Conservation (phyloP, 2,113 vertebrate species). For the Gallinago media region DNA sequence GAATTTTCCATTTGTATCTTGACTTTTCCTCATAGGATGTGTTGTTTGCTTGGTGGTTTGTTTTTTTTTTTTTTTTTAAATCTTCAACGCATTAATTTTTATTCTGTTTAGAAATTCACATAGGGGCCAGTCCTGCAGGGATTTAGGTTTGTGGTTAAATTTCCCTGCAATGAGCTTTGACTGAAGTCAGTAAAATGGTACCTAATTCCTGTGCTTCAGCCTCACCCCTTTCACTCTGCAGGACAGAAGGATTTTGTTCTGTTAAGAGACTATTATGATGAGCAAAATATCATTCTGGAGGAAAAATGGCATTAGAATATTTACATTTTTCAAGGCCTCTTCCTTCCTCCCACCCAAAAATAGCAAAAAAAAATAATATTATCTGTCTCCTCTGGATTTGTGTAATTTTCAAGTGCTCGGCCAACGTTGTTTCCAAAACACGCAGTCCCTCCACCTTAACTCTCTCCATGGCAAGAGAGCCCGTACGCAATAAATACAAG, state of each 20-base stretch:
- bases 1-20: slow-evolving; percentile 62
- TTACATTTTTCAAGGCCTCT: slow-evolving; percentile 61
- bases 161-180: neutral
- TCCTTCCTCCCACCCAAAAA: slow-evolving; percentile 60
- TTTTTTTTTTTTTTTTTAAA: neutral
- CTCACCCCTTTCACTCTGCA: neutral
- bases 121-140: neutral
- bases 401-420: slow-evolving; percentile 14
- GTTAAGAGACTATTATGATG: neutral
- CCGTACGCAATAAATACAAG: neutral
- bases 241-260: neutral
- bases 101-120: slow-evolving; percentile 20
- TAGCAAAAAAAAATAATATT: slow-evolving; percentile 23
- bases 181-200: neutral
- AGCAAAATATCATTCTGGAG: slow-evolving; percentile 24
- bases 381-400: slow-evolving; percentile 18
- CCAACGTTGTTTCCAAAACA: slow-evolving; percentile 8
- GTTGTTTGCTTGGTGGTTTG: neutral
- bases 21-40: slow-evolving; percentile 18
- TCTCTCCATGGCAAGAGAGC: neutral
- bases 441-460: neutral
- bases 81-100: slow-evolving; percentile 33
- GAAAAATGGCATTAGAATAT: slow-evolving; percentile 47
- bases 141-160: slow-evolving; percentile 7
- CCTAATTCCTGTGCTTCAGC: neutral